A percentile compares a stretch with the other conserved stretches of the same genome.
Conservation (phyloP, 2,888 invertebrate species). For the Neoitamus cyanurus region DNA sequence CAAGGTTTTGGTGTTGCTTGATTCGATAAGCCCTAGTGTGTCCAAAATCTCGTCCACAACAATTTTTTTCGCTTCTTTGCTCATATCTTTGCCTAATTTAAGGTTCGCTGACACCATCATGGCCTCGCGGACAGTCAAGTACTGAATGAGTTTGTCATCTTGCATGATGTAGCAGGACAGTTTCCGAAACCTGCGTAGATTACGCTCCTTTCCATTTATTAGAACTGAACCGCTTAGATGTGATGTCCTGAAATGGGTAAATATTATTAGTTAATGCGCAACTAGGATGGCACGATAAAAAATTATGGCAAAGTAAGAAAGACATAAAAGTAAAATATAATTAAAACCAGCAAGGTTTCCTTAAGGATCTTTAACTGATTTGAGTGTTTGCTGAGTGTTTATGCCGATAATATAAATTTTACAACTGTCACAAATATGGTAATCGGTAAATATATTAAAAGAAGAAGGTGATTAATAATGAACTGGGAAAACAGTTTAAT, state of each 20-base stretch:
- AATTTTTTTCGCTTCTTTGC: conserved; percentile 77
- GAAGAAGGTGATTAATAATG: too few relatives aligned
- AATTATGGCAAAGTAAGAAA: too few relatives aligned
- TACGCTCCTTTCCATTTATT: conserved; percentile 89
- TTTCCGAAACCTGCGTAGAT: conserved; percentile 88
- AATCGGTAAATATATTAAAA: too few relatives aligned
- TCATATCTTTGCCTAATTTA: conserved; percentile 85
- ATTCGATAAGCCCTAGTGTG: conserved; percentile 83
- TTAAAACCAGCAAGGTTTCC: too few relatives aligned
- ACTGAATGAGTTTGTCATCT: conserved; percentile 88
- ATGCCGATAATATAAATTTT: too few relatives aligned
- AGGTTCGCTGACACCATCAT: conserved; percentile 95
- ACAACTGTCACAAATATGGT: too few relatives aligned
- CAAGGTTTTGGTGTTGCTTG: conserved; percentile 81
- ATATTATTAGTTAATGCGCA: too few relatives aligned
- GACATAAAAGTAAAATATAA: too few relatives aligned
- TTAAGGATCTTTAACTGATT: too few relatives aligned
- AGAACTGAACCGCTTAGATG: conserved; percentile 86
- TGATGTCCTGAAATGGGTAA: conserved; percentile 75
- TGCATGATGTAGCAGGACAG: conserved; percentile 98
- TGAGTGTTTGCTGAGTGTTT: too few relatives aligned
- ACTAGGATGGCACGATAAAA: too few relatives aligned
- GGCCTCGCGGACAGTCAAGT: conserved; percentile 90
- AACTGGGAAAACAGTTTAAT: too few relatives aligned
- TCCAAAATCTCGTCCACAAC: conserved; percentile 89